Base-by-base conservation (phyloP, 2,113 vertebrate species). In the Phyllostomus hastatus region DNA sequence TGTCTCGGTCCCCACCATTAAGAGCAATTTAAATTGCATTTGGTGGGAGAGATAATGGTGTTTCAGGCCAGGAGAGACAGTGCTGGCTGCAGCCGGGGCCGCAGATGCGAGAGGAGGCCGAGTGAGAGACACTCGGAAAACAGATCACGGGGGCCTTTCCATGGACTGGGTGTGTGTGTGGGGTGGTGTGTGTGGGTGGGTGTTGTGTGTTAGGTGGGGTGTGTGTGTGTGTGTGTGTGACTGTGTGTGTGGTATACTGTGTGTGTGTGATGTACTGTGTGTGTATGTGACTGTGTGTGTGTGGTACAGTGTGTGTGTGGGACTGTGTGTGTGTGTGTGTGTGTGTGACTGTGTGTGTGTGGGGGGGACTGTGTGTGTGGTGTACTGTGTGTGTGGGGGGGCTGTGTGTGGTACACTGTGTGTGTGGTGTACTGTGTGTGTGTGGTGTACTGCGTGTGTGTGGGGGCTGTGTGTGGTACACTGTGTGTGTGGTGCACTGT, bases 1-100 rank as follows among this genome's bases (percentile, higher is more conserved):
- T 70, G 70, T 70, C 91, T 97, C 76, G 67, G 66, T 26, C 50
- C n/a, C 54, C 67, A 76, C 79, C 67, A 93, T 95, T 86, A 94
- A 20, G 66, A 50, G 79, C 41, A 96, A 92, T 82, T 96, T 61
- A 90, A 96, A 91, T 95, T 83, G 91, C 72, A 93, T 86, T 93
- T 93, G 28, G 72, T 85, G 69, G 84, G 90, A 96, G 93, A 93
- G 72, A 96, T 82, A 84, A 95, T 84, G 81, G 28, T 73, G 78
- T 83, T 95, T 91, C 90, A 67, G 61, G 46, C 43, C 22, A 93
- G 26, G 31, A 94, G 52, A 93, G 89, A 95, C 59, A 35, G 52
- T 61, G 79, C 85, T 64, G 79, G 38, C 79, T 38, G 33, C n/a
- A 90, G 19, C 11, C 1, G 78, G 52, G 52, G 46, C 16, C 41